Conservation (phyloP, 1,140 invertebrate genomes). For the Drosophila equinoxialis region DNA sequence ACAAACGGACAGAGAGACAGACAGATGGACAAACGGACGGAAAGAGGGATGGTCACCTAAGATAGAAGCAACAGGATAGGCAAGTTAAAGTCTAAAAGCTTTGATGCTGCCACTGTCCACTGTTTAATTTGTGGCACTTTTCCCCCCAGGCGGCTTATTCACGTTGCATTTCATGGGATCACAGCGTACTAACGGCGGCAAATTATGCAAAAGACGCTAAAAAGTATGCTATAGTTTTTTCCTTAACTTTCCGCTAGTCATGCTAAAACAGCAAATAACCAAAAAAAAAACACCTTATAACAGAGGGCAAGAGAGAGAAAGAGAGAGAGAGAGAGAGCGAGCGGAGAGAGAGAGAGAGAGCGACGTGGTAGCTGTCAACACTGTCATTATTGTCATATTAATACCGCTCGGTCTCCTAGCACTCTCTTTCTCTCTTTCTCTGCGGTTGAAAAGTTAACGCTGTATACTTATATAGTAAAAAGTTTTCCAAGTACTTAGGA, state of each 20-base stretch:
- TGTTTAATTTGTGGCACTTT: constrained; percentile 18
- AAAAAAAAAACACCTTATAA: background rate
- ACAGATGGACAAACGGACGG: constrained; percentile 36
- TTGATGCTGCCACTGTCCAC: constrained; percentile 5
- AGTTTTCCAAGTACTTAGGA: constrained; percentile 53
- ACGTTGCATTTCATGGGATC: constrained; percentile 14
- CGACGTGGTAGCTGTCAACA: constrained; percentile 33
- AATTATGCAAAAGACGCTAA: constrained; percentile 14
- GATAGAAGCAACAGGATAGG: constrained; percentile 8
- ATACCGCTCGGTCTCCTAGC: constrained; percentile 17
- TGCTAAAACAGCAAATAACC: background rate
- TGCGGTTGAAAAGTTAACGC: constrained; percentile 51
- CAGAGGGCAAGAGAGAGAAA: background rate
- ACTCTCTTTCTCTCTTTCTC: background rate
- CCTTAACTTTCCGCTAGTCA: background rate
- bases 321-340: background rate
- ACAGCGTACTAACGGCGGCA: constrained; percentile 3
- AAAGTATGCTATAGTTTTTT: constrained; percentile 11
- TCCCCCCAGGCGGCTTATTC: constrained; percentile 6
- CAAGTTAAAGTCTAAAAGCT: constrained; percentile 8
- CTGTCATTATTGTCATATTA: constrained; percentile 59
- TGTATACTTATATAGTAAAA: constrained; percentile 45
- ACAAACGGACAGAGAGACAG: constrained; percentile 16
- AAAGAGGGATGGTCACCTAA: background rate
- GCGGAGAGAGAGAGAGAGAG: background rate